phyloP scores from a whole-genome alignment of 2,888 invertebrate species.

The Mylabris sibirica region DNA sequence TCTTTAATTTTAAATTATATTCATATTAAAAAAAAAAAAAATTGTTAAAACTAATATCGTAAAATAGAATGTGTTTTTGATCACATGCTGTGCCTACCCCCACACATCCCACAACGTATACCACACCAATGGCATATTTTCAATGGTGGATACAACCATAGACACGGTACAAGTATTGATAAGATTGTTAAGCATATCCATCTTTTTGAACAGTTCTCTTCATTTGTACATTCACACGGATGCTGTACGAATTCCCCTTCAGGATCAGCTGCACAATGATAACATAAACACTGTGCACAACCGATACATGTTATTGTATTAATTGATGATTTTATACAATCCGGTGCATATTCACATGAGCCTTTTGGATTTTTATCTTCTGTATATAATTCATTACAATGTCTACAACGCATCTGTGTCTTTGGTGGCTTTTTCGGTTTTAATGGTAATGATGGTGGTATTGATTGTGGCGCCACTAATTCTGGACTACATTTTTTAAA shows the following conservation, averaged over 20 bases:
- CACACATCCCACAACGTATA: conserved; percentile 80
- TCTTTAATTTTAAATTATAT: neutral
- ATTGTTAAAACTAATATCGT: conserved; percentile 50
- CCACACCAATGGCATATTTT: conserved; percentile 86
- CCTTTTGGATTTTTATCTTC: conserved; percentile 88
- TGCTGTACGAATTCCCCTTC: conserved; percentile 87
- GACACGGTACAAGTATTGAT: conserved; percentile 88
- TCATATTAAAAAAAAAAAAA: conserved; percentile 19
- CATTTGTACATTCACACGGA: conserved; percentile 81
- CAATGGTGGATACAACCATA: conserved; percentile 92
- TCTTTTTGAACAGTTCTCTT: conserved; percentile 78
- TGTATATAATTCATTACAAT: conserved; percentile 82
- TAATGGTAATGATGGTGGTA: conserved; percentile 47
- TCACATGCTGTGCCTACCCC: conserved; percentile 75
- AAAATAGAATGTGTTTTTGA: conserved; percentile 49
- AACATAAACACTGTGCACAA: conserved; percentile 89
- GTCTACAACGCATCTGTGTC: conserved; percentile 64
- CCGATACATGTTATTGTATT: conserved; percentile 73
- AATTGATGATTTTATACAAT: conserved; percentile 80
- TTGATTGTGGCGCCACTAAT: conserved; percentile 28
- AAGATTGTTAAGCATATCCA: conserved; percentile 88
- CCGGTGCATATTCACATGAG: conserved; percentile 86
- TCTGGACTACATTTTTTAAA: conserved; percentile 70
- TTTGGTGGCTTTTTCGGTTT: conserved; percentile 39
- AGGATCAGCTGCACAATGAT: conserved; percentile 91